Base-by-base conservation (phyloP, 2,888 invertebrate genomes). In the Drosophila colorata region DNA sequence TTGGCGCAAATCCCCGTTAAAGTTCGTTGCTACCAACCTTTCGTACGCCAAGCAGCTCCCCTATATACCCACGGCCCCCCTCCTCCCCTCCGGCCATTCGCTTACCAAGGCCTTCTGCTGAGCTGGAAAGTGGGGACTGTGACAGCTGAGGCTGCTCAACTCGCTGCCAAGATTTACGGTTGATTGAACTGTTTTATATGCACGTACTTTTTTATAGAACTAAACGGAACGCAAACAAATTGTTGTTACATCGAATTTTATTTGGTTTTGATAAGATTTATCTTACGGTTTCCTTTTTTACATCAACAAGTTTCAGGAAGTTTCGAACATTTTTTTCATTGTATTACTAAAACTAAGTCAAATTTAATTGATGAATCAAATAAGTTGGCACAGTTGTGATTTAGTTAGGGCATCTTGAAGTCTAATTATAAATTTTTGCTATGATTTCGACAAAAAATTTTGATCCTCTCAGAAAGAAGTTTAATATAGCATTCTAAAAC, bases 1-100 rank as follows among this genome's bases (percentile, higher is more conserved):
- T 77, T 64, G 63, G 48, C 77, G 63, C 77, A 77, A 75, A 77
- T 75, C 77, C 77, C 74, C 78, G 74, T 72, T 75, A 75, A 75
- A 77, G 74, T 75, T 75, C 74, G 77, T 75, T 75, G 74, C 74
- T 55, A 74, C 55, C 66, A 43, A 66, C 55, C 64, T 74, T 63
- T 56, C 35, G 48, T 37, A 52, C 51, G 9, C 59, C 37, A 37
- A 33, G 47, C 33, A 33, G 35, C 5, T 11, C 7, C 5, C 14
- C 11, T 7, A n/a, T n/a, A n/a, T 13, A 4, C 8, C 25, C 38
- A 38, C 8, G 8, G 8, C n/a, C 18, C 2, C 14, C 31, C n/a
- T n/a, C n/a, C n/a, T n/a, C 11, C 37, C 11, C 3, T 9, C 7
- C 8, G 6, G 4, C n/a, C 11, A 14, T 8, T 33, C 11, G 3